Base-by-base conservation (phyloP, 2,888 invertebrate species). In the Flexamia atlantica region DNA sequence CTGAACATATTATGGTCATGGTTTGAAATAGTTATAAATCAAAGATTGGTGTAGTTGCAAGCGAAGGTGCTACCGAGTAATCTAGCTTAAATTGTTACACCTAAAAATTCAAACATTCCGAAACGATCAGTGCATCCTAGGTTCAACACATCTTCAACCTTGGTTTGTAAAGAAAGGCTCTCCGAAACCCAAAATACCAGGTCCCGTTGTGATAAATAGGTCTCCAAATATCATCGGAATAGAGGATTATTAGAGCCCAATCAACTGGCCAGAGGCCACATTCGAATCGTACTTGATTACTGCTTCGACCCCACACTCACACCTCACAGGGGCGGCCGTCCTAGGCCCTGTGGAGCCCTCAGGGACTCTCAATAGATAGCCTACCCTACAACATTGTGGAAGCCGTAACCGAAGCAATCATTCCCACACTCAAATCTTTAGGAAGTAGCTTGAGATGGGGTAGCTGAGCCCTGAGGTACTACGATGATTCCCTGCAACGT, bases 131-230 rank as follows among this genome's bases (percentile, higher is more conserved):
- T 46, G 17, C 46, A 46, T 36, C 9, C 17, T 46, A n/a, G 10
- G 46, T 46, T 46, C n/a, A 17, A 46, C 7, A 17, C 17, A 4
- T 46, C n/a, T 17, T 17, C 17, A 46, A 9, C 17, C 17, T 46
- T 46, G 14, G 17, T 46, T 46, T 12, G 46, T 17, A 12, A 12
- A 46, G 40, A 17, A 4, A 46, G 14, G 46, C 46, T 57, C 20
- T 23, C 12, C 3, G 57, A 20, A 57, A n/a, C 12, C 57, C 23
- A 1, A 23, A 57, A n/a, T n/a, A 57, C 57, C 57, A 23, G 23
- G 57, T 57, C 20, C 57, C 57, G 57, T 57, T 57, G 57, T 57
- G 57, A 57, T 57, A 57, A 57, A 57, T 57, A 57, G 57, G 23
- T 57, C 57, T 23, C 23, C 57, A 57, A 57, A 57, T 57, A 57